Evolutionary conservation across 1,140 invertebrate species (phyloP), one percentile per base, ranked within the genome.

Genomic region (Heliconius himera): DNA sequence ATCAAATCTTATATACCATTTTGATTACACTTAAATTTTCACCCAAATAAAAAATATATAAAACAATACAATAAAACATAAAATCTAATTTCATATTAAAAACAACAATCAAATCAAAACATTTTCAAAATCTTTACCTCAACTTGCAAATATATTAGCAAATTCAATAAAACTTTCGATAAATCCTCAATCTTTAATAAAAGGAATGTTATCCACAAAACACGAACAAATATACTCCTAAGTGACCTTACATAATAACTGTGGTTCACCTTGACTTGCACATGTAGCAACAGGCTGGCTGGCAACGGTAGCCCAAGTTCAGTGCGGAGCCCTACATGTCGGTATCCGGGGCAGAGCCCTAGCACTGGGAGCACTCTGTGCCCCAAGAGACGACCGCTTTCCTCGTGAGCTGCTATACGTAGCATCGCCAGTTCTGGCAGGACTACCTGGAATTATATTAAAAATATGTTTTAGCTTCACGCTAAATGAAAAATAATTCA

Each of bases 381-480:
- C 0, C 99, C 99, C 70, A 99, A 97, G 73, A 99, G 96, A 89
- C 97, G 97, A 11, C 98, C 99, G 33, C 97, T 96, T 90, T 99
- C 99, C 95, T 99, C 99, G 94, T 99, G 99, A 1, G 99, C 99
- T 6, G 98, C 97, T 84, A 99, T 98, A 73, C 99, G 96, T 41
- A 99, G 96, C 79, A 98, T 98, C 22, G 99, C 99, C 81, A 99
- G 94, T 89, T 99, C 99, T 0, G 99, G 99, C 41, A 99, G 95
- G 22, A 99, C 99, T 76, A 99, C 98, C 97, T 98, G 60, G 13
- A 66, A 66, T 66, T 66, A 29, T 46, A 51, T 46, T 11, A 46
- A 46, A 11, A 36, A 36, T 36, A 36, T 36, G 0, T 36, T 36
- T 36, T 36, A 36, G 33, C 6, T 36, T 36, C 33, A 36, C 33